Percentiles rank a stretch among this genome's conserved stretches.
These are phyloP conservation scores for Tyto alba DNA, from an alignment of 2,113 vertebrate genomes.

Conservation along the genomic window DNA sequence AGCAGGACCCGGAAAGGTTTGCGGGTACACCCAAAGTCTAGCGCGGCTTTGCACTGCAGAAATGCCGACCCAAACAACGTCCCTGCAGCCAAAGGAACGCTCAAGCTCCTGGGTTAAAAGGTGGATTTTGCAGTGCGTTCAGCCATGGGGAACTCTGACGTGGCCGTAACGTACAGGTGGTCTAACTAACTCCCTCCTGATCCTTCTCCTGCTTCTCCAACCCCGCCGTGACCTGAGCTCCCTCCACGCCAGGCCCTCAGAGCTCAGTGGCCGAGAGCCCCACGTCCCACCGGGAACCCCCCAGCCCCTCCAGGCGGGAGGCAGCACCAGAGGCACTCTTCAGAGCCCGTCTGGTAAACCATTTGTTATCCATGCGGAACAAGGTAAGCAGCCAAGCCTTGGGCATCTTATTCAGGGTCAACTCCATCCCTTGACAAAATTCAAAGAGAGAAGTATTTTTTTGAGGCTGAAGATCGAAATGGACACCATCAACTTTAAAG, in stretches of 20 bases:
- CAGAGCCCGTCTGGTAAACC: neutral
- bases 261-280: neutral
- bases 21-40: neutral
- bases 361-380: neutral
- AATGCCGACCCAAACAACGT: accelerated
- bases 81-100: accelerated
- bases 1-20: neutral
- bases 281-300: neutral
- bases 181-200: too few species aligned
- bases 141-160: accelerated
- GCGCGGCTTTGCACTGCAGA: neutral
- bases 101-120: neutral
- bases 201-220: neutral
- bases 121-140: accelerated
- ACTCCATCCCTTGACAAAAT: neutral
- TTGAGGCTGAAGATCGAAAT: neutral
- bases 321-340: neutral
- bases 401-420: neutral
- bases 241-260: neutral
- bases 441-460: neutral
- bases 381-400: neutral
- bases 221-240: neutral
- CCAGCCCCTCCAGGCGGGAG: neutral
- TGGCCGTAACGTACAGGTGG: too few species aligned
- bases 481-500: accelerated